Conservation (phyloP, 1,140 invertebrate species). For the Cydia splendana region DNA sequence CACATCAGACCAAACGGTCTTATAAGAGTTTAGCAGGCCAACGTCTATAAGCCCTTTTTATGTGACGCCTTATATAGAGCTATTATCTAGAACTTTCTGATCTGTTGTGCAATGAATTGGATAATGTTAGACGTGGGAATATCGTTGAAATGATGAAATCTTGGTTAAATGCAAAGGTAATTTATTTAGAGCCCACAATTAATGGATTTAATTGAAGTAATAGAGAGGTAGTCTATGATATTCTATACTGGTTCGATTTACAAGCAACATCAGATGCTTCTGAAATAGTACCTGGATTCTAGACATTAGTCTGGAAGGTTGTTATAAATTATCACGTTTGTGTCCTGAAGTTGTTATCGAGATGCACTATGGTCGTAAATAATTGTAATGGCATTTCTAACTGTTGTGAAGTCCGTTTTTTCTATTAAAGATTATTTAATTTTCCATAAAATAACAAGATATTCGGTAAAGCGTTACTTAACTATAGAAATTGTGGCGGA, state of each 20-base stretch:
- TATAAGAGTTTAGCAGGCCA: neutral
- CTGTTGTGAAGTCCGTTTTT: too few relatives aligned
- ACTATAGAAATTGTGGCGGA: too few relatives aligned
- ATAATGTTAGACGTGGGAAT: constrained; percentile 15
- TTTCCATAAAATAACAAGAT: too few relatives aligned
- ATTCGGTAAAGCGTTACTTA: too few relatives aligned
- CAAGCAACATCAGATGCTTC: neutral
- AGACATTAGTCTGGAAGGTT: too few relatives aligned
- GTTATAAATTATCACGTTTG: too few relatives aligned
- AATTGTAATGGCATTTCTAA: too few relatives aligned
- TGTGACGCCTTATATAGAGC: neutral
- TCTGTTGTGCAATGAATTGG: constrained; percentile 19
- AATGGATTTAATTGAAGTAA: neutral
- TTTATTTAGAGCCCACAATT: neutral
- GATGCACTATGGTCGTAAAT: too few relatives aligned
- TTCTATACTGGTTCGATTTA: neutral
- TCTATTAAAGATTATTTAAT: too few relatives aligned
- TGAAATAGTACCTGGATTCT: too few relatives aligned
- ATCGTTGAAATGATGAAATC: constrained; percentile 4
- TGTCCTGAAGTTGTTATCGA: too few relatives aligned
- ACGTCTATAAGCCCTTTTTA: constrained; percentile 6
- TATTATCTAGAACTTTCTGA: constrained; percentile 25
- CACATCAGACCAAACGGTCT: neutral
- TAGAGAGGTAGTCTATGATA: neutral
- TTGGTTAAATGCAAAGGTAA: neutral